These are phyloP conservation scores for Lydus trimaculatus DNA, from an alignment of 2,888 invertebrate genomes.

Conservation along the genomic window DNA sequence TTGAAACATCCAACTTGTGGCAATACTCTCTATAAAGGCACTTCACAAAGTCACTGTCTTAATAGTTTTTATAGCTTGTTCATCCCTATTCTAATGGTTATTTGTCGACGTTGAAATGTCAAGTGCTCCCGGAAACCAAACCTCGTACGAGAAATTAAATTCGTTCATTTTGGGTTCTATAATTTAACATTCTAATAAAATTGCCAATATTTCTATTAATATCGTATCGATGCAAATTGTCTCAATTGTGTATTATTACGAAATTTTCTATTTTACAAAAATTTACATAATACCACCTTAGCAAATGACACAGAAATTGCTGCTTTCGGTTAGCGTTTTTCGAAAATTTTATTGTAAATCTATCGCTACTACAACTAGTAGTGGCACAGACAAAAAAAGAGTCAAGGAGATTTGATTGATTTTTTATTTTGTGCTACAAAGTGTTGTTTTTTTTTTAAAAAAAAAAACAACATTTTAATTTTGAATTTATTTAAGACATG, in stretches of 20 bases:
- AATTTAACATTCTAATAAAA: not conserved
- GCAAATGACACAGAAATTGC: conserved; percentile 17
- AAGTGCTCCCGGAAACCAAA: conserved; percentile 14
- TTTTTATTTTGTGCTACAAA: conserved; percentile 6
- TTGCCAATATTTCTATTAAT: not conserved
- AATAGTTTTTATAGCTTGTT: conserved; percentile 30
- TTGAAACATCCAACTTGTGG: not conserved
- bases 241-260: conserved; percentile 1
- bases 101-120: conserved; percentile 28
- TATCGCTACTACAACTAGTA: too few relatives aligned
- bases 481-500: conserved; percentile 24
- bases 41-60: conserved; percentile 31
- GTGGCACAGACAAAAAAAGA: conserved; percentile 10
- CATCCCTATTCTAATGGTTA: conserved; percentile 26
- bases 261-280: not conserved
- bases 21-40: conserved; percentile 7
- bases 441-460: not conserved
- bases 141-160: not conserved
- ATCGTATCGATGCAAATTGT: not conserved
- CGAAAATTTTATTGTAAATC: conserved; percentile 1
- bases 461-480: conserved; percentile 11
- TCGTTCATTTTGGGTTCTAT: not conserved
- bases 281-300: conserved; percentile 26
- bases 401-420: not conserved
- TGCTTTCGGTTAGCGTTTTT: conserved; percentile 9